Evolutionary conservation across 1,140 invertebrate species (phyloP).

Genomic region (Drosophila hydei): DNA sequence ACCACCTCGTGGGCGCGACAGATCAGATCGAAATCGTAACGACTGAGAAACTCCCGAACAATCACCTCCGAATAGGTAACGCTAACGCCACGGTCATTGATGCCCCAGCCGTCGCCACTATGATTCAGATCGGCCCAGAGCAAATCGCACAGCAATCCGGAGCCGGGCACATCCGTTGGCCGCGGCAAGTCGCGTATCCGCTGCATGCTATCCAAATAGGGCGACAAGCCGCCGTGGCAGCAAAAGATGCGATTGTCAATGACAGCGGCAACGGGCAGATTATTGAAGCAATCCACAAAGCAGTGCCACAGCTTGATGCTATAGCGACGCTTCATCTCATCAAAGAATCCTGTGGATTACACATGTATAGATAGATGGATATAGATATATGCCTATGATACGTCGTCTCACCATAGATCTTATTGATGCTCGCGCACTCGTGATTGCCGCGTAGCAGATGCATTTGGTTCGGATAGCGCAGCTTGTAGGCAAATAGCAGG

Average conservation of each 20-base stretch:
- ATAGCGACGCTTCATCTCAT: conserved; percentile 89
- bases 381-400: neutral
- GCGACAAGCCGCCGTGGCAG: conserved; percentile 91
- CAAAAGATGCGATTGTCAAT: conserved; percentile 94
- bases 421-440: conserved; percentile 46
- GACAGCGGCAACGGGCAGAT: conserved; percentile 92
- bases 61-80: conserved; percentile 92
- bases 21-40: conserved; percentile 92
- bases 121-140: conserved; percentile 95
- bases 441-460: conserved; percentile 52
- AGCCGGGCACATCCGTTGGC: conserved; percentile 94
- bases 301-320: conserved; percentile 93
- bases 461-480: conserved; percentile 42
- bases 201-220: conserved; percentile 94
- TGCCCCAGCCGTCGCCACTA: conserved; percentile 90
- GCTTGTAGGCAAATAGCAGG: conserved; percentile 49
- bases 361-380: neutral
- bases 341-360: conserved; percentile 84
- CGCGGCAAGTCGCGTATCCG: conserved; percentile 94
- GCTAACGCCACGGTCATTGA: conserved; percentile 92
- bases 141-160: conserved; percentile 91
- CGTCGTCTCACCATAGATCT: conserved; percentile 19
- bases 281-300: conserved; percentile 87
- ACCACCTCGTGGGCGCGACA: conserved; percentile 95
- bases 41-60: conserved; percentile 90